Conservation (phyloP, 1,140 invertebrate genomes). For the Hermetia illucens region DNA sequence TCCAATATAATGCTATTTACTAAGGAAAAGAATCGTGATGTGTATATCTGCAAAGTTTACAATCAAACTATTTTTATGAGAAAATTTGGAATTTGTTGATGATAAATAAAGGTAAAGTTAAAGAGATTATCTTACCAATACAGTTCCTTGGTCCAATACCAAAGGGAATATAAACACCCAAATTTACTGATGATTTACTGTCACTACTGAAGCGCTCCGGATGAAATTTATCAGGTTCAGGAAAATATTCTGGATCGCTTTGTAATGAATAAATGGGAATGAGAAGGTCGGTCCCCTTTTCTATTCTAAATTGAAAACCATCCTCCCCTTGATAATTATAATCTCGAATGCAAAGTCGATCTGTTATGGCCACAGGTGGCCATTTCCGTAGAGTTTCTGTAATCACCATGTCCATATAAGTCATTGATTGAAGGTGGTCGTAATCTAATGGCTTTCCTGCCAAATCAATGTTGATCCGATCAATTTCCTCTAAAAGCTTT, state of each 20-base stretch:
- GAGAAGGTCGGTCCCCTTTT: conserved; percentile 9
- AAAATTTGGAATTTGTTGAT: no score
- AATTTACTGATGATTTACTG: conserved; percentile 25
- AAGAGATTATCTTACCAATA: not conserved
- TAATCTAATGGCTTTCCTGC: conserved; percentile 13
- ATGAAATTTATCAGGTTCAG: conserved; percentile 30
- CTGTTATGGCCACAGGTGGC: conserved; percentile 38
- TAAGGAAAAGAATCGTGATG: no score
- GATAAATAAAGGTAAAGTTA: no score
- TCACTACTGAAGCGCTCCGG: conserved; percentile 32
- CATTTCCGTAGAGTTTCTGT: conserved; percentile 38
- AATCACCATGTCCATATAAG: conserved; percentile 24
- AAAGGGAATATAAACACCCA: conserved; percentile 39
- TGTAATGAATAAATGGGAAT: conserved; percentile 18
- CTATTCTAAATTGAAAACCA: conserved; percentile 11
- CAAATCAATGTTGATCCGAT: conserved; percentile 7
- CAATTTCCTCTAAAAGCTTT: conserved; percentile 28
- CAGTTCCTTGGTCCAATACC: conserved; percentile 32
- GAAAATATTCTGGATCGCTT: conserved; percentile 20
- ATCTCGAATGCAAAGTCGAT: conserved; percentile 32
- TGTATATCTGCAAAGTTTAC: no score
- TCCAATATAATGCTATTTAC: no score
- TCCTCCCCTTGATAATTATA: conserved; percentile 11
- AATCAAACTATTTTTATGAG: no score
- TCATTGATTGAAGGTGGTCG: conserved; percentile 24